Base-by-base conservation (phyloP, 2,888 invertebrate species). In the Cyclophora albipunctata region DNA sequence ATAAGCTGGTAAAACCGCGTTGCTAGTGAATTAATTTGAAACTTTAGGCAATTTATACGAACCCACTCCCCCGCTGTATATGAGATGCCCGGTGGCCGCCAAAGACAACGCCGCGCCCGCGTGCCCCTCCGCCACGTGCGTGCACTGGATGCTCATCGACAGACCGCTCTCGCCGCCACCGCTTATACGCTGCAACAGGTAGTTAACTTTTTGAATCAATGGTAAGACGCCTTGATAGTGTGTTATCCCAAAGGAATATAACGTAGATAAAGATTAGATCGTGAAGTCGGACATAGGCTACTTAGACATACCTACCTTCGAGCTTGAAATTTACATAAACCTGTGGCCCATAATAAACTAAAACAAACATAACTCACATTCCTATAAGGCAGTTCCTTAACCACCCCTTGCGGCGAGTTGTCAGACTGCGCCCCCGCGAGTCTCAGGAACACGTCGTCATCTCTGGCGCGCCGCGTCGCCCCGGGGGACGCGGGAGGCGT, bases 11-110 rank as follows among this genome's bases (percentile, higher is more conserved):
- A 20, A 20, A 20, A 20, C 20, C 20, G 20, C 20, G 20, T 2
- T 20, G 2, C 20, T 20, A 20, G 20, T 20, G 20, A 20, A 20
- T 20, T 1, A 20, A 20, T 20, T 20, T 20, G 20, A 20, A 20
- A 20, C 20, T 20, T 20, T 20, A 20, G 20, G 20, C 2, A 20
- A 20, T 20, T 20, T 4, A 4, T 57, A 60, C 73, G 65, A 64
- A 94, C 95, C 96, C 82, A 96, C 96, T 34, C 96, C 95, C n/a
- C 95, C 95, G 63, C 95, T 95, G 73, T 95, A 95, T 34, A 96
- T 87, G 47, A 91, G 86, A 58, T 93, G 91, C 43, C 93, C 90
- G 3, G 94, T 93, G n/a, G 95, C 94, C 60, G 91, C 92, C 46
- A 96, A 91, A 4, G 95, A 92, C 3, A 96, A 87, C 42, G 96